Base-by-base conservation (phyloP, 2,797 vertebrate genomes). In the Phaenicophaeus curvirostris region DNA sequence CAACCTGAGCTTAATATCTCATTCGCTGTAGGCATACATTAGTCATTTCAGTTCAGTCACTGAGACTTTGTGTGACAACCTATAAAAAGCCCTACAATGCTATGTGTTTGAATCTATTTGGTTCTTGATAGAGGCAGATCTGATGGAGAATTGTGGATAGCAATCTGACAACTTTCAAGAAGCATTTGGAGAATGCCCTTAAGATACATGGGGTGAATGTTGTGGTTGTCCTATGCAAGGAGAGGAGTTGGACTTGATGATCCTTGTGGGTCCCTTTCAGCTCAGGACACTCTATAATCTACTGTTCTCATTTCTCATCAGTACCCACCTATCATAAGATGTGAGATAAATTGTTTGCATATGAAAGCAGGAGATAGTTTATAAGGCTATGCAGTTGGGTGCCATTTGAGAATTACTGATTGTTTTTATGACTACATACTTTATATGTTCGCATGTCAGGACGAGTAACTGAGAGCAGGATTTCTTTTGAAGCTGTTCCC, bases 1-100 rank as follows among this genome's bases (percentile, higher is more conserved):
- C 72, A 90, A 5, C 81, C 73, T 89, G 84, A 89, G 78, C 81
- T 80, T 93, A 71, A 57, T 87, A 71, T 67, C 57, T 93, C 67
- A 20, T 95, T 92, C 86, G 68, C 68, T 82, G 57, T 92, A 62
- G 91, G 90, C 86, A 92, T 82, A 25, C 41, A 80, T 92, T 93
- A 92, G 88, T 94, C 85, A 74, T 83, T 93, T 87, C 3, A 3
- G 44, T 62, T 80, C 78, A 85, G 89, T 91, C 65, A 77, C 57
- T 35, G 81, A 68, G 85, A 71, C 25, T 92, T 67, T 42, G 18
- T 89, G 65, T 91, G 83, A 61, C 88, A 90, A 85, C 81, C 79
- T 89, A 75, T 83, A 84, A 74, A 95, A 93, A 89, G 17, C 65
- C 93, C 55, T 92, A 16, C 31, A 39, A 18, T 0, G 0, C 23